Evolutionary conservation across 2,888 invertebrate genomes (phyloP), one percentile per base, ranked within the genome.

Genomic region (Mesopsocus fuscifrons): DNA sequence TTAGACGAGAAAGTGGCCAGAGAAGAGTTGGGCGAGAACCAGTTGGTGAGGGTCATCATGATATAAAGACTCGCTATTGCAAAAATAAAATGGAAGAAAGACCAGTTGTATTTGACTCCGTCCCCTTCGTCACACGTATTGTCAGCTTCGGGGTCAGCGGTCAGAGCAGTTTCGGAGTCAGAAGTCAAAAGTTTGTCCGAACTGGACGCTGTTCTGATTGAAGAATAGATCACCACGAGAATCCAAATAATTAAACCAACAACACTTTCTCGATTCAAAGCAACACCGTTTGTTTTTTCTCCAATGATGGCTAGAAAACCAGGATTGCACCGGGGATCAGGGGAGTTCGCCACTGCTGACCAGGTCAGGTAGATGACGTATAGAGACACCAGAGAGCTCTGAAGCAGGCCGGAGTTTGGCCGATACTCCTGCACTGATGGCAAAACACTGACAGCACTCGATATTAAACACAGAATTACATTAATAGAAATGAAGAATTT

Each of bases 1-100:
- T 92, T 94, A 43, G 80, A 74, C 59, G 83, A 84, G 51, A 83
- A 61, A 1, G 75, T 71, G 43, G 71, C 67, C 55, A 94, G 68
- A 55, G 77, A 74, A 18, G 88, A 84, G 58, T 85, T 85, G 42
- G 94, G 94, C 94, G 84, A 82, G 68, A 87, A 97, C 98, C 98
- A 98, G 62, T 95, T 94, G 53, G 98, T 98, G 45, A 98, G 72
- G 2, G 97, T 97, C 98, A 99, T 98, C 98, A 99, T 98, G 44
- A 98, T 83, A 62, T 98, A 99, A 9, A 99, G 73, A 0, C 95
- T 89, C 38, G 94, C 95, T 52, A 97, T 74, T 17, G 82, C 85
- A 65, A 98, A 89, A 70, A 97, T 92, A 50, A 89, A 65, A 64
- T 97, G 95, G 71, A 95, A 95, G 69, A 92, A 85, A 48, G 84